Evolutionary conservation across 2,797 vertebrate genomes (phyloP), one percentile per base, ranked within the genome.

Genomic region (Enoplosus armatus): DNA sequence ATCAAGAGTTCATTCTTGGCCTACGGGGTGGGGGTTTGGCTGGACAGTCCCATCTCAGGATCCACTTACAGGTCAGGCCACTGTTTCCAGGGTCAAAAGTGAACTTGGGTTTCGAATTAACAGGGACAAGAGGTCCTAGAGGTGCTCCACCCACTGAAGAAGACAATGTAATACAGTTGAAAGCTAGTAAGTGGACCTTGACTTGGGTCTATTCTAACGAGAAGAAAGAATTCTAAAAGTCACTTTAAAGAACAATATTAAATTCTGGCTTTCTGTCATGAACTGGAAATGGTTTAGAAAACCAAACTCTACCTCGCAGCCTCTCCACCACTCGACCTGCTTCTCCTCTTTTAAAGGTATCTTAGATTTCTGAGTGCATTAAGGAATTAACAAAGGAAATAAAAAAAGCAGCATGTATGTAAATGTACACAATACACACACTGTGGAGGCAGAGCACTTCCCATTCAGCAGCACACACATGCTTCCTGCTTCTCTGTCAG

Each of bases 381-480:
- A 75, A 67, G 20, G 6, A n/a, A 27, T 16, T 15, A 33, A 53
- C n/a, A 64, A 71, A 72, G 39, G 65, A 62, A 47, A 39, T 33
- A 65, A 50, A 68, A 51, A 53, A 72, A 26, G 16, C 69, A 24
- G 33, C 29, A 24, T 9, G 65, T 5, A 56, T 51, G 50, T 65
- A 71, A 78, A 76, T 47, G 55, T 45, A 56, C 55, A 74, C 43
- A 77, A 75, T 59, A 26, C 12, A 0, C 6, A 26, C 14, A 47
- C n/a, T 39, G 5, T 54, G 15, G 54, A 54, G 39, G 71, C 77
- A 75, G 33, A 84, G 58, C 35, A 8, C 47, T 65, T 61, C 51
- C 58, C 72, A 75, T 83, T 80, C 61, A 79, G 68, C 47, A 22
- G 41, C 2, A 22, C 58, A 12, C 18, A 16, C 62, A 55, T 5